A percentile compares a stretch with the other conserved stretches of the same genome.
phyloP scores from a whole-genome alignment of 2,113 vertebrate genomes.

The Rhinolophus sinicus region DNA sequence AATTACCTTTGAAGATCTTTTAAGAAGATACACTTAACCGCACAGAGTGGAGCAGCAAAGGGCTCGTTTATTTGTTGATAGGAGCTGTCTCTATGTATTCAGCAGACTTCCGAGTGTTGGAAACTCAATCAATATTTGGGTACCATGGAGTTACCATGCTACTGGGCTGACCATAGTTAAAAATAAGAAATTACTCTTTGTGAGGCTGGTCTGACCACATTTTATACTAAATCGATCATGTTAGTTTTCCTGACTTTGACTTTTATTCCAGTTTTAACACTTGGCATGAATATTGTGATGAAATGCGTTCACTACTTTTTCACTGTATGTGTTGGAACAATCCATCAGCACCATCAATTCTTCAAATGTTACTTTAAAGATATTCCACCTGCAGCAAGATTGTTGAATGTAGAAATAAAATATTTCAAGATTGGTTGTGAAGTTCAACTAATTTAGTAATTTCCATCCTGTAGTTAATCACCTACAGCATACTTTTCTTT shows the following conservation, averaged over 20 bases:
- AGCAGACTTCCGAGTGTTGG: constrained; percentile 71
- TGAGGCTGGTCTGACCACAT: neutral
- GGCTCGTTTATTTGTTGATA: constrained; percentile 82
- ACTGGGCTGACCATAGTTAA: constrained; percentile 62
- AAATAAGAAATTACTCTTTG: constrained; percentile 35
- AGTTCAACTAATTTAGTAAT: neutral
- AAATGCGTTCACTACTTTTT: neutral
- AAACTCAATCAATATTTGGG: constrained; percentile 86
- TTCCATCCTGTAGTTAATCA: constrained; percentile 38
- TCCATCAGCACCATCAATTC: neutral
- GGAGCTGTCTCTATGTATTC: constrained; percentile 82
- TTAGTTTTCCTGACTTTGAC: neutral
- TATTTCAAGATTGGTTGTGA: neutral
- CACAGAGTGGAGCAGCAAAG: constrained; percentile 45
- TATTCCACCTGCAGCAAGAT: neutral
- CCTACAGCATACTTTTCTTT: constrained; percentile 72
- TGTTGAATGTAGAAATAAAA: neutral
- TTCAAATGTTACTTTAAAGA: constrained; percentile 38
- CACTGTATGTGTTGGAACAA: neutral
- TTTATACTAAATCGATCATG: neutral
- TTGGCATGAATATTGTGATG: neutral
- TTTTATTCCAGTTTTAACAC: neutral
- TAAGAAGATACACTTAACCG: constrained; percentile 70
- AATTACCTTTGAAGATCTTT: constrained; percentile 71
- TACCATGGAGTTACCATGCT: constrained; percentile 82